These are phyloP conservation scores for Thalpophila matura DNA, from an alignment of 2,888 invertebrate species.

Conservation along the genomic window DNA sequence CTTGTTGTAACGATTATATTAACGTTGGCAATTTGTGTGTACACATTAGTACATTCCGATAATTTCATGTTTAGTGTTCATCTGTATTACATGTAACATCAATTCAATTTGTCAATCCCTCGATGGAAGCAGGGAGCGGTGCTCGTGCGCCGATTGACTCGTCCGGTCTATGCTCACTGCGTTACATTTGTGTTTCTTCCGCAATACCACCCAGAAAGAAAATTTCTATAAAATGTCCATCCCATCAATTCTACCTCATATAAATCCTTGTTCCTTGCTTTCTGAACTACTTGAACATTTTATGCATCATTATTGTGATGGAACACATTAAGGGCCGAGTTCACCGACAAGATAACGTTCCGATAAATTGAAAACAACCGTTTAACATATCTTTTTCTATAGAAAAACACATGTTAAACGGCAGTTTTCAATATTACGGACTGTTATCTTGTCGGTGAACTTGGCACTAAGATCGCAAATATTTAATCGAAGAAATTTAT, in stretches of 20 bases:
- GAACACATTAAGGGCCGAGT: too few species aligned
- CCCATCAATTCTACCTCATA: neutral
- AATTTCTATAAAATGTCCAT: constrained; percentile 21
- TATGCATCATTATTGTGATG: too few species aligned
- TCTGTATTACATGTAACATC: constrained; percentile 58
- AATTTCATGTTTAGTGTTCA: constrained; percentile 62
- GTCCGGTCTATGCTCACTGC: constrained; percentile 79
- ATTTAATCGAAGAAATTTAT: too few species aligned
- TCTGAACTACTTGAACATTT: too few species aligned
- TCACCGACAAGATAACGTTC: too few species aligned
- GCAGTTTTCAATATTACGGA: too few species aligned
- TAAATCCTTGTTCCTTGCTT: neutral
- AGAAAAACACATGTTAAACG: too few species aligned
- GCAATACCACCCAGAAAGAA: constrained; percentile 75
- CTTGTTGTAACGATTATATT: constrained; percentile 52
- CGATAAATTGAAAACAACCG: too few species aligned
- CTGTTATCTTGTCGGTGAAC: too few species aligned
- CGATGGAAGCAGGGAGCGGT: constrained; percentile 79
- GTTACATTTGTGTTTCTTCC: constrained; percentile 80
- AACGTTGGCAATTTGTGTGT: constrained; percentile 33
- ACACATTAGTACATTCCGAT: constrained; percentile 43
- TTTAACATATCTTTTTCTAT: too few species aligned
- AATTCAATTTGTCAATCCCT: constrained; percentile 79
- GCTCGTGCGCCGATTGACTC: constrained; percentile 85
- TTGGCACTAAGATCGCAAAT: too few species aligned